Base-by-base conservation (phyloP, 2,113 vertebrate species). In the Carettochelys insculpta region DNA sequence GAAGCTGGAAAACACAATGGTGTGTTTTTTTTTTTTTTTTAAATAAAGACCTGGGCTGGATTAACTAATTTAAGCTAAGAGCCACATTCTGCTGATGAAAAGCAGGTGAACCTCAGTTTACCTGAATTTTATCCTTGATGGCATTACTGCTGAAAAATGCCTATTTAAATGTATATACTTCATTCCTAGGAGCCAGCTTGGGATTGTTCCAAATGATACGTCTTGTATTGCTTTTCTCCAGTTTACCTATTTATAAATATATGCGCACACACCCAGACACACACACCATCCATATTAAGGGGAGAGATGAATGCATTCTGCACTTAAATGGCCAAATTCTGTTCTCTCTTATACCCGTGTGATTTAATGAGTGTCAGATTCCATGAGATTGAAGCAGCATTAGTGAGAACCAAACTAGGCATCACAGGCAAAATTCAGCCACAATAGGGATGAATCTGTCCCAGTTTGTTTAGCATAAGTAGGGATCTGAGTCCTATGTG, bases 241-340 rank as follows among this genome's bases (percentile, higher is more conserved):
- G 61, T 19, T 38, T 20, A 38, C 9, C 6, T n/a, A n/a, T 68
- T 68, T 20, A 22, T 34, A 34, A 8, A 19, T 77, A 31, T 31
- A 48, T 34, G 16, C n/a, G 11, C 17, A n/a, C 48, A n/a, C n/a
- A n/a, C n/a, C n/a, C n/a, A n/a, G n/a, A n/a, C n/a, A n/a, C n/a
- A n/a, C n/a, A n/a, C n/a, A n/a, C 51, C 19, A 4, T n/a, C 47
- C 12, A 7, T 50, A 51, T 22, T 6, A 2, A 58, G 12, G 34
- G 47, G 50, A 53, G n/a, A 27, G 11, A 3, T 16, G 29, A 14
- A 34, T 19, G 24, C 4, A 1, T 22, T 3, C 5, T 5, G 11
- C 34, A 8, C 1, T 0, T 45, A 6, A 27, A 11, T 38, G 11
- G 31, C 54, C 0, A 1, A 45, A 6, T 2, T 31, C 48, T 47